Conservation (phyloP, 1,140 invertebrate genomes). For the Arctopsyche grandis region DNA sequence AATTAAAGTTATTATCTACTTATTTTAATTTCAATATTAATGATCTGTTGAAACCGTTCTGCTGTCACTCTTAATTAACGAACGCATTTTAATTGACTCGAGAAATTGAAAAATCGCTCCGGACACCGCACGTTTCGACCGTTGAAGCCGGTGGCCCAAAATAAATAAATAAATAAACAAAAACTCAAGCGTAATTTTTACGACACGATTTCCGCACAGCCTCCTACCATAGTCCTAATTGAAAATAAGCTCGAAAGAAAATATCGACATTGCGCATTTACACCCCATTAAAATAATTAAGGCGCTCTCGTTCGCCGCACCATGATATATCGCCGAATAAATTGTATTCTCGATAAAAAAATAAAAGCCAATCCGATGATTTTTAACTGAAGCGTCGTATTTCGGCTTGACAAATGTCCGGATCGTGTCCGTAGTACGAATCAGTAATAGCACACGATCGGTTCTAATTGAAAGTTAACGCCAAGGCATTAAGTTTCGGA, state of each 20-base stretch:
- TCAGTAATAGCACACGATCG: constrained; percentile 49
- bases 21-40: constrained; percentile 19
- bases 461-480: constrained; percentile 47
- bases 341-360: too few relatives aligned
- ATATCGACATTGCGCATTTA: constrained; percentile 23
- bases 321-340: too few relatives aligned
- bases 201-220: neutral
- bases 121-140: neutral
- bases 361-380: too few relatives aligned
- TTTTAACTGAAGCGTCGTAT: too few relatives aligned
- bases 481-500: constrained; percentile 46
- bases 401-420: constrained; percentile 51
- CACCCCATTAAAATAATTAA: constrained; percentile 40
- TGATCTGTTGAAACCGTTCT: constrained; percentile 18
- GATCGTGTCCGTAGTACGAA: constrained; percentile 47
- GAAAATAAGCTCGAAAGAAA: neutral
- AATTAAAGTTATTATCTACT: neutral
- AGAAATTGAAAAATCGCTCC: constrained; percentile 20
- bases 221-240: neutral
- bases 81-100: constrained; percentile 24
- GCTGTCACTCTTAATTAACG: constrained; percentile 19
- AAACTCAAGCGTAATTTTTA: neutral
- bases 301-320: too few relatives aligned
- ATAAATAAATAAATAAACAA: neutral
- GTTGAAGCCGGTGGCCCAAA: neutral